Evolutionary conservation across 2,888 invertebrate species (phyloP).

Genomic region (Opisthograptis luteolata): DNA sequence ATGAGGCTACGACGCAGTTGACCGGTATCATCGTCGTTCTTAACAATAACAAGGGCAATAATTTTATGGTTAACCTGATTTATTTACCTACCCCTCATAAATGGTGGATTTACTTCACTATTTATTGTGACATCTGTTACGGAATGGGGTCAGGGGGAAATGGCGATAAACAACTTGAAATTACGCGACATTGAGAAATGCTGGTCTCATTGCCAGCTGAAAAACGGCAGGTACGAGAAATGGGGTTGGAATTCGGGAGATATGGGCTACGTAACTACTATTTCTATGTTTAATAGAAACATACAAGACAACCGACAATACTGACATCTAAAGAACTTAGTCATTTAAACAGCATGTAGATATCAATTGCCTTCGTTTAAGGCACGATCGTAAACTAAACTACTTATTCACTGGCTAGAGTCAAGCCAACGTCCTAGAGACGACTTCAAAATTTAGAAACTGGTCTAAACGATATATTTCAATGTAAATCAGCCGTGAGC

Average conservation of each 20-base stretch:
- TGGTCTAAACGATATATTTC: no score
- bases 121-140: constrained; percentile 42
- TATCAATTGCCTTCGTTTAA: no score
- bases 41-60: constrained; percentile 26
- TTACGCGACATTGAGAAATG: constrained; percentile 32
- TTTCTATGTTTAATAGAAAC: neutral
- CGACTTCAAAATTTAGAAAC: no score
- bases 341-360: no score
- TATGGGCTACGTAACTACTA: constrained; percentile 6
- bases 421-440: no score
- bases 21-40: neutral
- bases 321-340: no score
- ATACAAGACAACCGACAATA: no score
- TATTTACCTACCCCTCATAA: constrained; percentile 34
- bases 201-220: constrained; percentile 18
- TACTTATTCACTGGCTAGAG: no score
- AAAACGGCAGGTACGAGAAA: constrained; percentile 27
- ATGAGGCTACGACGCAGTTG: no score
- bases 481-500: no score
- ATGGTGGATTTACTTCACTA: constrained; percentile 37
- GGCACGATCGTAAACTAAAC: no score
- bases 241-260: constrained; percentile 18
- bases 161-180: constrained; percentile 37
- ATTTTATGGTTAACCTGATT: constrained; percentile 36
- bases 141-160: constrained; percentile 36